Conservation (phyloP, 1,140 invertebrate species). For the Cylas formicarius region DNA sequence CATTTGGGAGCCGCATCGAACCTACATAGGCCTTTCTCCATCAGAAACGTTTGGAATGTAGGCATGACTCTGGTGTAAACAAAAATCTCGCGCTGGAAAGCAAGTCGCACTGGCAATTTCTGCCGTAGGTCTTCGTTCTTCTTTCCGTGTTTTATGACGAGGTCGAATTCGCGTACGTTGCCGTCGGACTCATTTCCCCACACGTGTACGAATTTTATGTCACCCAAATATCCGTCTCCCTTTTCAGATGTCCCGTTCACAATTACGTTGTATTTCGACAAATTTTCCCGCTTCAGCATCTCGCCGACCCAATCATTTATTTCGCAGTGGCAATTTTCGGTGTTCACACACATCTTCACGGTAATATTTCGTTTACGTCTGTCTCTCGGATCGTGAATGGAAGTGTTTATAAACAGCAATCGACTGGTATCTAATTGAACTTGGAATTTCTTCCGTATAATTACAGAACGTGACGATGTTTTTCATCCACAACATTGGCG, state of each 20-base stretch:
- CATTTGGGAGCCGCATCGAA: conserved; percentile 4
- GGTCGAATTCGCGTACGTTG: conserved; percentile 4
- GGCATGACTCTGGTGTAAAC: conserved; percentile 20
- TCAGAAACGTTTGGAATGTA: conserved; percentile 11
- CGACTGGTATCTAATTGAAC: no score
- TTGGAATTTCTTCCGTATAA: no score
- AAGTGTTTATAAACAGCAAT: no score
- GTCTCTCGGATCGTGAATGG: no score
- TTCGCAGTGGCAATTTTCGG: no score
- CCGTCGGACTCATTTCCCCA: neutral
- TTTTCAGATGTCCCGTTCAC: conserved; percentile 7
- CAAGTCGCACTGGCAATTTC: conserved; percentile 7
- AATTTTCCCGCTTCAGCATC: no score
- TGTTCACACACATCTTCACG: no score
- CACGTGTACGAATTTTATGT: conserved; percentile 18
- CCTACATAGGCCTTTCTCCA: neutral
- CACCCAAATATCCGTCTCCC: conserved; percentile 26
- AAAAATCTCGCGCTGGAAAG: conserved; percentile 17
- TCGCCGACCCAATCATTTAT: no score
- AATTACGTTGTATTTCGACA: no score
- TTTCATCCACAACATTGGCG: no score
- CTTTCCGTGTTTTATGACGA: conserved; percentile 23
- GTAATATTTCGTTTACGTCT: no score
- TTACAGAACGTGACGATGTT: no score
- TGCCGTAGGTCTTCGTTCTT: conserved; percentile 9